Evolutionary conservation across 2,797 vertebrate genomes (phyloP).

Genomic region (Melanitta fusca): DNA sequence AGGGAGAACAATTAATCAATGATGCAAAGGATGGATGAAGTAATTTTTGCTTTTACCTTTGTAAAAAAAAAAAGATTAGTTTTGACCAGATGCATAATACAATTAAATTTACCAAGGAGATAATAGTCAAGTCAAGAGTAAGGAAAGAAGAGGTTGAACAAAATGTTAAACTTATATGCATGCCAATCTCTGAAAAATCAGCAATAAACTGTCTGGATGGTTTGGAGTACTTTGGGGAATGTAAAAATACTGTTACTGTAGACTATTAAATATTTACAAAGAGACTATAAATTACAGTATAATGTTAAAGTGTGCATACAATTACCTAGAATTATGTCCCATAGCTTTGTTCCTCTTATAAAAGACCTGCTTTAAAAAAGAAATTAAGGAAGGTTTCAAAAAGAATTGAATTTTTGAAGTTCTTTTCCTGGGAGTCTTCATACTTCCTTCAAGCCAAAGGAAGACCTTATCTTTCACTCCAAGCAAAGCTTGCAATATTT

Average conservation of each 20-base stretch:
- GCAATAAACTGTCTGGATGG: background rate
- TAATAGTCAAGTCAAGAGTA: background rate
- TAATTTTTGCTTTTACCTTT: background rate
- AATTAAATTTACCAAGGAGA: background rate
- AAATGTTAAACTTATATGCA: background rate
- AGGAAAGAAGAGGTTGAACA: background rate
- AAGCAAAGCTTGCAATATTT: background rate
- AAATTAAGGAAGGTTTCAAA: background rate
- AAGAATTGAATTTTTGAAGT: background rate
- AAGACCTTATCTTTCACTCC: background rate
- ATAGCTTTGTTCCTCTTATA: background rate
- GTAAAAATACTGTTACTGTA: background rate
- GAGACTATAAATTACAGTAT: background rate
- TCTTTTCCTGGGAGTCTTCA: background rate
- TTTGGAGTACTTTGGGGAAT: background rate
- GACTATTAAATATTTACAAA: background rate
- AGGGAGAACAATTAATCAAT: background rate
- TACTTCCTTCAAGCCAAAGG: background rate
- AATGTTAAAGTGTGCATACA: background rate
- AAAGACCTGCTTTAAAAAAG: background rate
- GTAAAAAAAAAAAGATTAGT: background rate
- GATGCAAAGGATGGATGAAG: background rate
- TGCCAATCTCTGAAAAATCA: background rate
- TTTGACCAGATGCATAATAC: background rate
- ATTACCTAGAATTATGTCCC: background rate